Conservation (phyloP, 2,797 vertebrate species). For the Crenuchus spilurus region DNA sequence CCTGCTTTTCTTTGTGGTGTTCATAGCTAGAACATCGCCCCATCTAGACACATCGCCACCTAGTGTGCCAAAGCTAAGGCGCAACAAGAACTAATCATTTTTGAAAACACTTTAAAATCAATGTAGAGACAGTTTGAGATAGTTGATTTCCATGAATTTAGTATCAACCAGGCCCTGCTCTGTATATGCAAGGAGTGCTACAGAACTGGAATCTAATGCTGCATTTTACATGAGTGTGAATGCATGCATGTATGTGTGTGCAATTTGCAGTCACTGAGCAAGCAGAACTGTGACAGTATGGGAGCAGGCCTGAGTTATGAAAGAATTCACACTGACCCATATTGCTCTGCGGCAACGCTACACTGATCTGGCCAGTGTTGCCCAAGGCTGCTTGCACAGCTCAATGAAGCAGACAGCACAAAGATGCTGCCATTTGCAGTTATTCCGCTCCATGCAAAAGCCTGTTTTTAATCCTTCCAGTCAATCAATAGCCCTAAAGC, state of each 20-base stretch:
- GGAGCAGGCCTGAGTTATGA: slow-evolving; percentile 33
- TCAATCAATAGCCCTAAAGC: background rate
- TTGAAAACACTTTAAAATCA: too few relatives aligned
- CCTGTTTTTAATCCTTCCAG: slow-evolving; percentile 1
- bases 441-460: background rate
- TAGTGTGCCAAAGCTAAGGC: too few relatives aligned
- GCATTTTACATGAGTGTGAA: background rate
- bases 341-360: background rate
- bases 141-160: too few relatives aligned
- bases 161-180: background rate
- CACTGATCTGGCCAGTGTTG: slow-evolving; percentile 15
- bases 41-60: too few relatives aligned
- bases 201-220: background rate
- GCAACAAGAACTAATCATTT: too few relatives aligned
- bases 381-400: background rate
- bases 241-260: background rate
- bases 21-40: too few relatives aligned
- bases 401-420: background rate
- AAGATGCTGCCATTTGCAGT: background rate
- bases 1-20: too few relatives aligned
- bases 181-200: background rate
- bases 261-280: slow-evolving; percentile 11
- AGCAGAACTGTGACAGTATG: slow-evolving; percentile 4
- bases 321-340: slow-evolving; percentile 41
- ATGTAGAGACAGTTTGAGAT: too few relatives aligned